Conservation (phyloP, 35 echinoderm and acorn worm species). For the Apostichopus californicus region DNA sequence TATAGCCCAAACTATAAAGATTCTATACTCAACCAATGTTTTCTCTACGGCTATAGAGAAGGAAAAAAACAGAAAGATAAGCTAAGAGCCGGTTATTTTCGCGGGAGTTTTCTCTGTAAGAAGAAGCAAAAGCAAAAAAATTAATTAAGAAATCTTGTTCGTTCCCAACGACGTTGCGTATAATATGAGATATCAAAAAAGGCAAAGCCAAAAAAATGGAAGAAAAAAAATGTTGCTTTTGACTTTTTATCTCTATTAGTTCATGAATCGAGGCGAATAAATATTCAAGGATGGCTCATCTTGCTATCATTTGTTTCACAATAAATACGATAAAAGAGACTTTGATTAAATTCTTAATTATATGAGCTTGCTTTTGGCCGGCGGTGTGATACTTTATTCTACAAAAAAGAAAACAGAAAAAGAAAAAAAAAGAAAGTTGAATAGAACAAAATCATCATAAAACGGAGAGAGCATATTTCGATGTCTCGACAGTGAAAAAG, state of each 20-base stretch:
- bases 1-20: too few relatives aligned
- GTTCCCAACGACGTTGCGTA: neutral
- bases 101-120: too few relatives aligned
- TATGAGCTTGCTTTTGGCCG: neutral
- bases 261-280: constrained; percentile 47
- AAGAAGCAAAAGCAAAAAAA: constrained; percentile 8
- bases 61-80: too few relatives aligned
- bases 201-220: too few relatives aligned
- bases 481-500: constrained; percentile 15
- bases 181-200: neutral
- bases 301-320: constrained; percentile 16
- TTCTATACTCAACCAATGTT: too few relatives aligned
- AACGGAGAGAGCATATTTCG: constrained; percentile 36
- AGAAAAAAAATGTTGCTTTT: neutral
- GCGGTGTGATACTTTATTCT: constrained; percentile 20
- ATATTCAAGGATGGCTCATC: constrained; percentile 43
- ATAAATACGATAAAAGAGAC: neutral
- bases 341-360: constrained; percentile 42
- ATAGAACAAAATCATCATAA: neutral
- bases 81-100: too few relatives aligned
- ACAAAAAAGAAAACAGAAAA: neutral
- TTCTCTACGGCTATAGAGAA: too few relatives aligned
- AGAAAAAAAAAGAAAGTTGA: neutral
- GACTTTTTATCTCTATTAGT: constrained; percentile 28
- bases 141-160: constrained; percentile 41